These are phyloP conservation scores for Rosalia funebris DNA, from an alignment of 2,888 invertebrate genomes.

Conservation along the genomic window DNA sequence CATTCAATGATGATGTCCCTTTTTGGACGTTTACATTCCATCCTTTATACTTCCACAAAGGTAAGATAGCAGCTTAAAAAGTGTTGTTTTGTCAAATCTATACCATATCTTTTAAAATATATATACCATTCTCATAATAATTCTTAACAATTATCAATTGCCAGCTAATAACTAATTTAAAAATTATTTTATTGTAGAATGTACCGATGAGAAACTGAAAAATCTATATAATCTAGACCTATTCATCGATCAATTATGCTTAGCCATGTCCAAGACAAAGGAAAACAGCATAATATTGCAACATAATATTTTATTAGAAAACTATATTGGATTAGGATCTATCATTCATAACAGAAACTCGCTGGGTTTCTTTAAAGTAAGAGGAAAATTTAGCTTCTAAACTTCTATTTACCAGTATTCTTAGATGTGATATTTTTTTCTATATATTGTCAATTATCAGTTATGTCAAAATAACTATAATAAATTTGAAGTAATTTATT, in stretches of 20 bases:
- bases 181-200: slow-evolving; percentile 52
- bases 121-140: too few species aligned
- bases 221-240: slow-evolving; percentile 71
- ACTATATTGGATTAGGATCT: slow-evolving; percentile 82
- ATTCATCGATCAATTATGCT: slow-evolving; percentile 69
- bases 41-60: slow-evolving; percentile 80
- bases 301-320: slow-evolving; percentile 79
- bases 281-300: slow-evolving; percentile 66
- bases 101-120: too few species aligned
- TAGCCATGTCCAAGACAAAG: slow-evolving; percentile 66
- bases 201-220: slow-evolving; percentile 53
- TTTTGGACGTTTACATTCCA: slow-evolving; percentile 83
- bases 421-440: slow-evolving; percentile 40
- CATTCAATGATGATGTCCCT: slow-evolving; percentile 82
- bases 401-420: slow-evolving; percentile 25
- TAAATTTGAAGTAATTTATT: not conserved
- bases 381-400: slow-evolving; percentile 87
- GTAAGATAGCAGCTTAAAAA: slow-evolving; percentile 59
- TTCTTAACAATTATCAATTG: too few species aligned
- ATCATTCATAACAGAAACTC: slow-evolving; percentile 84
- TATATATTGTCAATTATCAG: slow-evolving; percentile 40
- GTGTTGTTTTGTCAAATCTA: not conserved
- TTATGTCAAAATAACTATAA: slow-evolving; percentile 35
- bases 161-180: too few species aligned
- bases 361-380: slow-evolving; percentile 87